Conservation (phyloP, 2,797 vertebrate genomes). For the Oceanodroma leucorhoa region DNA sequence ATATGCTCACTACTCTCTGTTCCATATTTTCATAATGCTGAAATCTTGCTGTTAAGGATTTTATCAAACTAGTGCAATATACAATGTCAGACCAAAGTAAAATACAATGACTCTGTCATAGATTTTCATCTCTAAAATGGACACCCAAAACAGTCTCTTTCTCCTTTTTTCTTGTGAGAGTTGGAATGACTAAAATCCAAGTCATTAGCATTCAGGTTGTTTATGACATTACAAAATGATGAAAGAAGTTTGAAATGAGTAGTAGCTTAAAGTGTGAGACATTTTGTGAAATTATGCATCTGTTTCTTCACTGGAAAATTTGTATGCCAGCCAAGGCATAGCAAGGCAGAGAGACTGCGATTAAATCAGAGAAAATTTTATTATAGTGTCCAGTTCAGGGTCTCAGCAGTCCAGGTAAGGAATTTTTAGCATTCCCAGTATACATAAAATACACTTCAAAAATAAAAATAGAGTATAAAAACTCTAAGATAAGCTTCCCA, state of each 20-base stretch:
- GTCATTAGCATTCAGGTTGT: slow-evolving; percentile 46
- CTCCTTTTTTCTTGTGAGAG: background rate
- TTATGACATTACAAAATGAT: slow-evolving; percentile 37
- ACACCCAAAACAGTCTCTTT: background rate
- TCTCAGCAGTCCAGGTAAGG: background rate
- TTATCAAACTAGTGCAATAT: background rate
- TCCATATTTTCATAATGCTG: background rate
- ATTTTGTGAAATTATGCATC: slow-evolving; percentile 47
- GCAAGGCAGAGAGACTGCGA: background rate
- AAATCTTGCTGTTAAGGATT: background rate
- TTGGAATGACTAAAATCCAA: background rate
- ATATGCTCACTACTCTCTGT: background rate
- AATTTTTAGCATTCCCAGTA: background rate
- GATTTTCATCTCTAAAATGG: background rate
- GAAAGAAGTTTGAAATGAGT: slow-evolving; percentile 30
- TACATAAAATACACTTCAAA: background rate
- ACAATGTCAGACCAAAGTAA: background rate
- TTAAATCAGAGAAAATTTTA: background rate
- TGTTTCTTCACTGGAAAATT: slow-evolving; percentile 39
- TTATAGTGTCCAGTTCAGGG: background rate
- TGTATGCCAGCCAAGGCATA: background rate
- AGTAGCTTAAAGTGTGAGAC: slow-evolving; percentile 40
- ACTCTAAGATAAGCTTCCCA: accelerated
- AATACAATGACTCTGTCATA: background rate
- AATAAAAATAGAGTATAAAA: background rate